A percentile compares a stretch with the other conserved stretches of the same genome.
phyloP scores from a whole-genome alignment of 1,140 invertebrate genomes.

The Stenopsyche tienmushanensis region DNA sequence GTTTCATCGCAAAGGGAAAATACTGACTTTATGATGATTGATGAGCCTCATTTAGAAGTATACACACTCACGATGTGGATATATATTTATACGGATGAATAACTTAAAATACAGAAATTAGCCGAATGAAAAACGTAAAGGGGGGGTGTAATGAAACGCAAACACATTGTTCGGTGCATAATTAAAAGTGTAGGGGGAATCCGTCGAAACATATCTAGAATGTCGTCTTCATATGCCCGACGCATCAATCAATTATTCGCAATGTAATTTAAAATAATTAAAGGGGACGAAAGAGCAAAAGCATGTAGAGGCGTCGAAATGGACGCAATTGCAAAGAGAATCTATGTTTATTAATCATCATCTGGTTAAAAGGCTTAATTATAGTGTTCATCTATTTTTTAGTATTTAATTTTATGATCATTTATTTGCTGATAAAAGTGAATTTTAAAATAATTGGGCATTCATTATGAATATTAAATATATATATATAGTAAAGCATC shows the following conservation, averaged over 20 bases:
- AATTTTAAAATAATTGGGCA: too few relatives aligned
- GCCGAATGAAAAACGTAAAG: constrained; percentile 19
- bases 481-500: too few relatives aligned
- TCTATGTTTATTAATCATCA: not conserved
- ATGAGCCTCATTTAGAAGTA: constrained; percentile 18
- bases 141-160: constrained; percentile 1
- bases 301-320: too few relatives aligned
- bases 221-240: too few relatives aligned
- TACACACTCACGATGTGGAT: constrained; percentile 7
- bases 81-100: constrained; percentile 12
- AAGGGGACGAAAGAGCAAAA: too few relatives aligned
- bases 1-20: too few relatives aligned
- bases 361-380: too few relatives aligned
- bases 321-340: not conserved
- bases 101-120: constrained; percentile 29
- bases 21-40: constrained; percentile 38
- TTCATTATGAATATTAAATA: too few relatives aligned
- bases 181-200: not conserved
- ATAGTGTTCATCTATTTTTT: too few relatives aligned
- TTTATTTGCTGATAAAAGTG: too few relatives aligned
- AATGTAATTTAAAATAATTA: too few relatives aligned
- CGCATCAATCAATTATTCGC: not conserved
- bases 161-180: not conserved
- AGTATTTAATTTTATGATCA: too few relatives aligned
- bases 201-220: not conserved